Percentiles rank a stretch among this genome's conserved stretches.
Evolutionary conservation across 2,888 invertebrate genomes (phyloP).

Genomic region (Lacanobia oleracea): DNA sequence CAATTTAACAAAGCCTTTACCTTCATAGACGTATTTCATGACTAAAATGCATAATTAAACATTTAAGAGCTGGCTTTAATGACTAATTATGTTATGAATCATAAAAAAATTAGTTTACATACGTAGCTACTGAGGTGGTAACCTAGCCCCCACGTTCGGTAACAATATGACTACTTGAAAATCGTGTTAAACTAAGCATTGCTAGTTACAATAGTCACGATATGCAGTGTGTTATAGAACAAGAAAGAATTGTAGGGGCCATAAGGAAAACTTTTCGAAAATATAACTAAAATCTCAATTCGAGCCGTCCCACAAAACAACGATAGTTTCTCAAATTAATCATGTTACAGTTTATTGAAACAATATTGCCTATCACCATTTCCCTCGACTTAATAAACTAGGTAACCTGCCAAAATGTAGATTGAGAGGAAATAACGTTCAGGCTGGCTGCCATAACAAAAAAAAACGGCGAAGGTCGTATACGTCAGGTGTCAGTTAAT

Average conservation of each 20-base stretch:
- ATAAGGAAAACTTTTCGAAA: neutral
- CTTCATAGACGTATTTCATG: conserved; percentile 17
- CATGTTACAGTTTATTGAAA: conserved; percentile 4
- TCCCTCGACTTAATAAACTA: conserved; percentile 41
- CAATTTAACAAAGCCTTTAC: neutral
- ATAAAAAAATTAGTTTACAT: conserved; percentile 13
- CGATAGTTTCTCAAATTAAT: conserved; percentile 17
- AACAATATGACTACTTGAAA: conserved; percentile 19
- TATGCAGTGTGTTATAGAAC: neutral
- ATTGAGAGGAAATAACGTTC: conserved; percentile 68
- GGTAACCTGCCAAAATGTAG: conserved; percentile 57
- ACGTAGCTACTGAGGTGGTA: conserved; percentile 22
- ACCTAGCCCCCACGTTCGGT: conserved; percentile 17
- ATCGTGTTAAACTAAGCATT: conserved; percentile 24
- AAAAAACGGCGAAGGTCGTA: conserved; percentile 75
- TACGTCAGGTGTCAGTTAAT: conserved; percentile 49
- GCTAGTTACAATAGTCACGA: neutral
- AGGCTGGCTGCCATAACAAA: conserved; percentile 67
- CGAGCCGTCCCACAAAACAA: neutral
- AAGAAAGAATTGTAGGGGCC: neutral
- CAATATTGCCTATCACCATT: conserved; percentile 40
- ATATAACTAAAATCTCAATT: neutral
- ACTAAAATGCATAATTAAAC: conserved; percentile 32
- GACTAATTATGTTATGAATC: conserved; percentile 45
- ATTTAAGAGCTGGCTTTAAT: conserved; percentile 26